Percentiles rank a stretch among this genome's conserved stretches.
These are phyloP conservation scores for Balaeniceps rex DNA, from an alignment of 2,113 vertebrate species.

Conservation along the genomic window DNA sequence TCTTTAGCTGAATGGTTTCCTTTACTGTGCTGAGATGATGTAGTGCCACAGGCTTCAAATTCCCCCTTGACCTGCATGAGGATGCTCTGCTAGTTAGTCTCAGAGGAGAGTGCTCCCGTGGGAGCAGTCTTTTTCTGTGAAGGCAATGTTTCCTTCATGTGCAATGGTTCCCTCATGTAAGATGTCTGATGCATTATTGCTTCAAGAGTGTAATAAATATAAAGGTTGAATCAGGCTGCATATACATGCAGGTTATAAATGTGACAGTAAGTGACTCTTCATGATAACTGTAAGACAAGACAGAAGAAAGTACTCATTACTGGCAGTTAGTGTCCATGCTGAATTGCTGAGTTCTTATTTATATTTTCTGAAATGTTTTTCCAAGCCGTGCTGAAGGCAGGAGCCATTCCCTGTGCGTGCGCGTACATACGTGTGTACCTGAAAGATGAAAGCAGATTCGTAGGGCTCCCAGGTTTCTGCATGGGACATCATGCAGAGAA, in stretches of 20 bases:
- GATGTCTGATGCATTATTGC: background rate
- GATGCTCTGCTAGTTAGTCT: background rate
- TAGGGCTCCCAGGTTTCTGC: background rate
- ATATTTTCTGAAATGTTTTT: background rate
- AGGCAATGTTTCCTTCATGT: fast-evolving
- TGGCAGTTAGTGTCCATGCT: fast-evolving
- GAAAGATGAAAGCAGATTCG: fast-evolving
- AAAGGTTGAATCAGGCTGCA: background rate
- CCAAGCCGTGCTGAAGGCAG: background rate
- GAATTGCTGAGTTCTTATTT: background rate
- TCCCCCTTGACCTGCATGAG: no score
- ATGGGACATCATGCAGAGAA: fast-evolving
- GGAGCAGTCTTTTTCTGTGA: background rate
- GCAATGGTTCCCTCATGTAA: background rate
- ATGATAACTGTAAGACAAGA: background rate
- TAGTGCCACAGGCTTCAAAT: background rate
- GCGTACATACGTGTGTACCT: fast-evolving
- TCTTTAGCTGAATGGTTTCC: background rate
- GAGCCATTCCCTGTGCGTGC: background rate
- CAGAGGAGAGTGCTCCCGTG: background rate
- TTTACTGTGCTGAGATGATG: background rate
- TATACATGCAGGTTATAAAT: background rate
- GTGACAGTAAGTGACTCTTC: background rate
- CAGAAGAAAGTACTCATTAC: background rate
- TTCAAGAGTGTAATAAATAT: background rate